Evolutionary conservation across 2,113 vertebrate genomes (phyloP).

Genomic region (Benitochromis conjunctus): DNA sequence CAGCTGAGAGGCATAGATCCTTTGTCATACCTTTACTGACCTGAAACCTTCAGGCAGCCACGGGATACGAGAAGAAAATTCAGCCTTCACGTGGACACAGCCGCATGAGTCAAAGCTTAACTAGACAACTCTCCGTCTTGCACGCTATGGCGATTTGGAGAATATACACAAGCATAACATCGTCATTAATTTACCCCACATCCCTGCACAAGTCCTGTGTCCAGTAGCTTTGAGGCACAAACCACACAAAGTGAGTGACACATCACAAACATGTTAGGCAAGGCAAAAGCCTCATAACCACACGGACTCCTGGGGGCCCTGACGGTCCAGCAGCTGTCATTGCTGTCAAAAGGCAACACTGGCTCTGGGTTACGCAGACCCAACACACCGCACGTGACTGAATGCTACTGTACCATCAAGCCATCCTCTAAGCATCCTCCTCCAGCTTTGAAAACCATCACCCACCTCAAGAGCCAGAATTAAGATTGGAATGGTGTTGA

Average conservation of each 20-base stretch:
- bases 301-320: slow-evolving; percentile 37
- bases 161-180: slow-evolving; percentile 9
- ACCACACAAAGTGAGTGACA: slow-evolving; percentile 48
- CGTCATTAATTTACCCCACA: slow-evolving; percentile 25
- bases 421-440: slow-evolving; percentile 9
- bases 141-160: not conserved
- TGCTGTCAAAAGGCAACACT: slow-evolving; percentile 67
- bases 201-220: slow-evolving; percentile 36
- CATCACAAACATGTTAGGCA: slow-evolving; percentile 40
- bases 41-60: slow-evolving; percentile 26
- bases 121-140: not conserved
- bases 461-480: not conserved
- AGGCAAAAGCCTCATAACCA: slow-evolving; percentile 38
- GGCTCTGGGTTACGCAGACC: slow-evolving; percentile 53
- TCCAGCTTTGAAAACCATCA: slow-evolving; percentile 34
- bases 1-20: slow-evolving; percentile 34
- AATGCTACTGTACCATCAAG: slow-evolving; percentile 30
- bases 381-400: slow-evolving; percentile 54
- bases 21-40: slow-evolving; percentile 36
- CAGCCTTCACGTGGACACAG: not conserved
- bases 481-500: not conserved
- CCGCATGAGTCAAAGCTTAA: slow-evolving; percentile 21
- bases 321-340: slow-evolving; percentile 70
- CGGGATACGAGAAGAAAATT: not conserved
- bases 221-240: slow-evolving; percentile 24